Base-by-base conservation (phyloP, 2,797 vertebrate species). In the Gorsachius magnificus region DNA sequence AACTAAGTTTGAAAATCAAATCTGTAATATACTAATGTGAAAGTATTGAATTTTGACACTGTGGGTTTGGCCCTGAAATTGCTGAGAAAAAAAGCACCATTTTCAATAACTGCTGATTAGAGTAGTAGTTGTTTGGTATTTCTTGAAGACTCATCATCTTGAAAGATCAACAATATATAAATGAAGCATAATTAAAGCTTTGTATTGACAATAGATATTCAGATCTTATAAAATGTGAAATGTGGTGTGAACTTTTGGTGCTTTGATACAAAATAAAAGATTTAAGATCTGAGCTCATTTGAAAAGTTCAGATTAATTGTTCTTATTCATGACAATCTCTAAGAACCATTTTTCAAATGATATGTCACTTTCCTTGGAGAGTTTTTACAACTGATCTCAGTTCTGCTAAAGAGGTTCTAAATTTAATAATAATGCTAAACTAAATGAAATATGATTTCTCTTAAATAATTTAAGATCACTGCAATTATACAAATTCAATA, bases 401-500 rank as follows among this genome's bases (percentile, higher is more conserved):
- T 74, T 90, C 75, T 83, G 6, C 36, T 74, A 50, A 84, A 89
- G 53, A 77, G 33, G 87, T 74, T 80, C 35, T 83, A 68, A 89
- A 91, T 83, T 83, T 83, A 85, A 95, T 93, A 90, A 84, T 70
- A 65, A 68, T 61, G 33, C 16, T 85, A 65, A 84, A 78, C 33
- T 72, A 80, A 89, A 89, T 24, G 12, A 90, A 89, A 53, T 43
- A 81, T 17, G 6, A 3, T 77, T 92, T 93, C 13, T 82, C 16
- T 71, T 84, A 83, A 90, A 85, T 85, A 78, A 93, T 95, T 90
- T 93, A 85, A 71, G 12, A 33, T 90, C 89, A 5, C 74, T 92
- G 41, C 45, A 80, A 70, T 66, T 69, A 84, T 46, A 80, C 33
- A 93, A 87, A 90, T 90, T 84, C 75, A 94, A 82, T 94, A 90